Evolutionary conservation across 1,140 invertebrate species (phyloP).

Genomic region (Tetragonula clypearis): DNA sequence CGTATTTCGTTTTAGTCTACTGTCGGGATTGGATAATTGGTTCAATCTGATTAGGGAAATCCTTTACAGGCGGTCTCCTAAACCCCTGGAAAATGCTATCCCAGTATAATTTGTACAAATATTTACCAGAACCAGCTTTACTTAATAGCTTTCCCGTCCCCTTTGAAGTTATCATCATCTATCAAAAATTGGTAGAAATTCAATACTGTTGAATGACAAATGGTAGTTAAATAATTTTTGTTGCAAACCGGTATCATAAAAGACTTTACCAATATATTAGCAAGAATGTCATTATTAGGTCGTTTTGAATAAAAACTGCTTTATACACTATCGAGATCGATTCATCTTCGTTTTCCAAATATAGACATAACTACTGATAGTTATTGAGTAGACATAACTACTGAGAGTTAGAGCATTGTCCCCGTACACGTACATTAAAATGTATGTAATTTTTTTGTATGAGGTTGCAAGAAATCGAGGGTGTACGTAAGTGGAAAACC

Average conservation of each 20-base stretch:
- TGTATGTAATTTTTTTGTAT: too few species aligned
- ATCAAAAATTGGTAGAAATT: neutral
- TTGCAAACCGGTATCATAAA: neutral
- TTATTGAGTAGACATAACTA: too few species aligned
- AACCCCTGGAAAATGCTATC: constrained; percentile 12
- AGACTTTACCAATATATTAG: too few species aligned
- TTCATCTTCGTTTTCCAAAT: too few species aligned
- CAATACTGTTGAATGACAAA: neutral
- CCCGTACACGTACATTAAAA: too few species aligned
- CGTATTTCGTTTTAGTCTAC: constrained; percentile 14
- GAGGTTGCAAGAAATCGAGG: too few species aligned
- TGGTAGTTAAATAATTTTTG: neutral
- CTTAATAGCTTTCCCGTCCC: neutral
- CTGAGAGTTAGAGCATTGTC: too few species aligned
- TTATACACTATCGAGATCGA: too few species aligned
- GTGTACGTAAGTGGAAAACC: too few species aligned
- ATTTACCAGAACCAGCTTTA: constrained; percentile 3
- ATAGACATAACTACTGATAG: too few species aligned
- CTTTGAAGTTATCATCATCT: neutral
- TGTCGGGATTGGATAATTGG: constrained; percentile 54
- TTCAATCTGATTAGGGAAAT: constrained; percentile 60
- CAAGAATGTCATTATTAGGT: too few species aligned
- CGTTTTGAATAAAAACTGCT: too few species aligned
- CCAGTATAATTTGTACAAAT: constrained; percentile 19
- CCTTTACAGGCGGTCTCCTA: neutral